A percentile compares a stretch with the other conserved stretches of the same genome.
These are phyloP conservation scores for Oophaga pumilio DNA, from an alignment of 2,113 vertebrate species.

Conservation along the genomic window DNA sequence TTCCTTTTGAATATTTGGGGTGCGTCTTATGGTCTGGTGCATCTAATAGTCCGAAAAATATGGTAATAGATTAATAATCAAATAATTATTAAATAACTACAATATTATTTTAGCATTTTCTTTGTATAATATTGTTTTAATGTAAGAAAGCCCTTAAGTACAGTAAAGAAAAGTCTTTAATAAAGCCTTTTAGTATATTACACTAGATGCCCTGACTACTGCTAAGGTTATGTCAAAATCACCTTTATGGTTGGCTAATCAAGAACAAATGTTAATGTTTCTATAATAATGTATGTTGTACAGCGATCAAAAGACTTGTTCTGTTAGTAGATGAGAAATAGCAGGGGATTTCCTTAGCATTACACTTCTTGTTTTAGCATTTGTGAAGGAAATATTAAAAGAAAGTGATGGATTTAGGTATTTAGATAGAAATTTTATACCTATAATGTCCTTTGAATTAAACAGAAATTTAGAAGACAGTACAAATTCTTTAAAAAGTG, in stretches of 20 bases:
- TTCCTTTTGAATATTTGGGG: too few relatives aligned
- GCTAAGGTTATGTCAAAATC: not conserved
- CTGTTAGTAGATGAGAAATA: not conserved
- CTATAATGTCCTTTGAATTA: not conserved
- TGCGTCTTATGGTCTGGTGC: too few relatives aligned
- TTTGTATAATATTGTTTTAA: not conserved
- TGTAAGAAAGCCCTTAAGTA: not conserved
- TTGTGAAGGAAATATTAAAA: not conserved
- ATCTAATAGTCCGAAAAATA: too few relatives aligned
- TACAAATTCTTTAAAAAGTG: too few relatives aligned
- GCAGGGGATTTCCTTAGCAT: slow-evolving; percentile 1
- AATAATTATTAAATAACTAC: not conserved
- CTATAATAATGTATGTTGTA: not conserved
- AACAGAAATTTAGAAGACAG: not conserved
- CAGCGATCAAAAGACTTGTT: slow-evolving; percentile 28
- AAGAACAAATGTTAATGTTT: slow-evolving; percentile 17
- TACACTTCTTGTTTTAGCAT: not conserved
- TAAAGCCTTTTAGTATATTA: not conserved
- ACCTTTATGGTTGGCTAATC: slow-evolving; percentile 26
- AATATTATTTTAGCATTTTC: not conserved
- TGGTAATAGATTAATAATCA: too few relatives aligned
- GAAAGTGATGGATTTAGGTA: not conserved
- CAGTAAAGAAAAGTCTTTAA: not conserved
- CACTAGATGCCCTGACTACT: not conserved
- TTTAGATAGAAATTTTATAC: not conserved